Evolutionary conservation across 2,113 vertebrate species (phyloP).

Genomic region (Nesogale talazaci): DNA sequence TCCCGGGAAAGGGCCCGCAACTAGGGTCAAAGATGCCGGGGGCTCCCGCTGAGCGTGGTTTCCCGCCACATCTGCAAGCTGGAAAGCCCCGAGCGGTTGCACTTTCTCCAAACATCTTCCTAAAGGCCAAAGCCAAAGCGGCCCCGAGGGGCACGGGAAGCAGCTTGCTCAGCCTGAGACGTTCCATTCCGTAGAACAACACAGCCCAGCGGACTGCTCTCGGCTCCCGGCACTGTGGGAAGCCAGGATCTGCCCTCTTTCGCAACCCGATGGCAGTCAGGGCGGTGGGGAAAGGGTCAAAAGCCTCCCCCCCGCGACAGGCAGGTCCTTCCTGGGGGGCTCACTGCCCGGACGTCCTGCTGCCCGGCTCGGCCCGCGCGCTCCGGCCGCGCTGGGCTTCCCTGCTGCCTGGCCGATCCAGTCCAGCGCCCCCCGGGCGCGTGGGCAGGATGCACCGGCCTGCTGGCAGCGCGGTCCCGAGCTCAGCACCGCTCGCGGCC

Average conservation of each 20-base stretch:
- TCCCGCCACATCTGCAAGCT: constrained; percentile 40
- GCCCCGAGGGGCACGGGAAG: not conserved
- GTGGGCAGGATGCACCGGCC: constrained; percentile 44
- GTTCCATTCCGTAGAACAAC: constrained; percentile 72
- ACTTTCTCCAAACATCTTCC: constrained; percentile 78
- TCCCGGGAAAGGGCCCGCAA: not conserved
- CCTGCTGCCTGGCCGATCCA: too few relatives aligned
- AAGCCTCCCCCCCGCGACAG: not conserved
- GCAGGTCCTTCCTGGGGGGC: not conserved
- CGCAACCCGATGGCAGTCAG: not conserved
- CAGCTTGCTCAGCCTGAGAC: constrained; percentile 7
- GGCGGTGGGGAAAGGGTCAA: not conserved
- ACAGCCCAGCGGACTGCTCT: too few relatives aligned
- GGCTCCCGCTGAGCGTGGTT: not conserved
- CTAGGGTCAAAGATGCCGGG: not conserved
- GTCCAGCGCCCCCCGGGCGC: too few relatives aligned
- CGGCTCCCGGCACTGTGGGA: constrained; percentile 50
- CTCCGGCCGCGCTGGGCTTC: too few relatives aligned
- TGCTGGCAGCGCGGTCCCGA: not conserved
- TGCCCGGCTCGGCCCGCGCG: too few relatives aligned
- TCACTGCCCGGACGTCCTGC: constrained; percentile 44
- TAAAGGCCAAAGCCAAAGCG: not conserved
- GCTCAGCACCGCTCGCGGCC: constrained; percentile 1
- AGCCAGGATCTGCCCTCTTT: not conserved
- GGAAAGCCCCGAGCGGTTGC: constrained; percentile 54